These are phyloP conservation scores for Neopipo cinnamomea DNA, from an alignment of 2,113 vertebrate species.

Conservation along the genomic window DNA sequence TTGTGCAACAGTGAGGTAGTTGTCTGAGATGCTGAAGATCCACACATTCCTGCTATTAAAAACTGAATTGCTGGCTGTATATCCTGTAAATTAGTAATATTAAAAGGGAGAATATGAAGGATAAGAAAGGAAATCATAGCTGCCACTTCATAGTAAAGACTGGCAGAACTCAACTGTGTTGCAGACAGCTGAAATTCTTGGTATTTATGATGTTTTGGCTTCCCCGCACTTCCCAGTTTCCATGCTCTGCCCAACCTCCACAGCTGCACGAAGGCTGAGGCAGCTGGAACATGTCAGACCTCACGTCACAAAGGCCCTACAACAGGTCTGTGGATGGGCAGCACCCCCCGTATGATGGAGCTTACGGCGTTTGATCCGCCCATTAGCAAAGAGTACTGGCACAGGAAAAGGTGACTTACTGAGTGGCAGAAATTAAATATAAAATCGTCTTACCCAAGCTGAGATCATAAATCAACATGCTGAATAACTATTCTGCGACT, in stretches of 20 bases:
- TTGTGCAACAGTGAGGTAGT: not conserved
- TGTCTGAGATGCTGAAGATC: not conserved
- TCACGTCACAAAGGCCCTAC: not conserved
- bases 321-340: not conserved
- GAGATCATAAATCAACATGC: not conserved
- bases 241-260: not conserved
- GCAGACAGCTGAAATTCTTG: not conserved
- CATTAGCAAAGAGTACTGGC: not conserved
- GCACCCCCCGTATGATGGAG: not conserved
- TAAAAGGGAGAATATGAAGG: not conserved
- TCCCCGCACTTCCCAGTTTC: not conserved
- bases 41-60: not conserved
- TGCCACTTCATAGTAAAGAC: not conserved
- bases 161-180: not conserved
- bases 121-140: not conserved
- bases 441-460: not conserved
- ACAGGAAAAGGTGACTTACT: not conserved
- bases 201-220: not conserved
- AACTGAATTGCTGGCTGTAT: not conserved
- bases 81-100: not conserved
- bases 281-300: rapidly evolving
- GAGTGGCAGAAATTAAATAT: not conserved
- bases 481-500: not conserved
- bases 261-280: not conserved
- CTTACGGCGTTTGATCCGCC: not conserved